Conservation (phyloP, 2,113 vertebrate species). For the Stegostoma tigrinum region DNA sequence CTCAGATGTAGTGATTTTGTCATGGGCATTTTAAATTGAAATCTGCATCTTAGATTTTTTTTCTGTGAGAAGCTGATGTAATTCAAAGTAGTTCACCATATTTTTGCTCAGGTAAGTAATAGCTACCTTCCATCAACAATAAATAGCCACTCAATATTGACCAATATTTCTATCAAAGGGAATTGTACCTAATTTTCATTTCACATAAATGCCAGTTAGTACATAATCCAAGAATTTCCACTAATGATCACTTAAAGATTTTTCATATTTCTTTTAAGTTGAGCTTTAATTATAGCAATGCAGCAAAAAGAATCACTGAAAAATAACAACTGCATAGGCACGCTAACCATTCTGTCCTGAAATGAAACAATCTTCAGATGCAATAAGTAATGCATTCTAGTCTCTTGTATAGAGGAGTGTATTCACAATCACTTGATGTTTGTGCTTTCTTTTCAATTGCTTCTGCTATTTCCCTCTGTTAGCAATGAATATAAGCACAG, state of each 20-base stretch:
- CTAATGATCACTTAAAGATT: background rate
- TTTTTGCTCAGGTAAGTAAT: background rate
- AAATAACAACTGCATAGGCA: background rate
- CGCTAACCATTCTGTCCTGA: background rate
- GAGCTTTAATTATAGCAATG: background rate
- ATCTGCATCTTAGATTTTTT: background rate
- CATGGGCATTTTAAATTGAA: background rate
- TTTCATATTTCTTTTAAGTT: background rate
- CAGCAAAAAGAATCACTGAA: background rate
- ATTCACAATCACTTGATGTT: background rate
- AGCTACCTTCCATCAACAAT: background rate
- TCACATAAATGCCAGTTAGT: background rate
- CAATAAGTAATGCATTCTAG: background rate
- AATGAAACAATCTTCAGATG: background rate
- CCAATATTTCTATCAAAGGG: background rate
- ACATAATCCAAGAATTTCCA: background rate
- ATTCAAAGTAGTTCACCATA: background rate
- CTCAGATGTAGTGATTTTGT: background rate
- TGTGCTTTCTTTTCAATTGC: background rate
- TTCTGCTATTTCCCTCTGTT: background rate
- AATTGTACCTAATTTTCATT: background rate
- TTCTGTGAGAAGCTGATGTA: background rate
- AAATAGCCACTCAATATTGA: background rate
- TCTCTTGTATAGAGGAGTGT: background rate
- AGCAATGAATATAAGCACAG: background rate